Percentiles rank a stretch among this genome's conserved stretches.
Evolutionary conservation across 2,888 invertebrate species (phyloP).

Genomic region (Dysmachus trigonus): DNA sequence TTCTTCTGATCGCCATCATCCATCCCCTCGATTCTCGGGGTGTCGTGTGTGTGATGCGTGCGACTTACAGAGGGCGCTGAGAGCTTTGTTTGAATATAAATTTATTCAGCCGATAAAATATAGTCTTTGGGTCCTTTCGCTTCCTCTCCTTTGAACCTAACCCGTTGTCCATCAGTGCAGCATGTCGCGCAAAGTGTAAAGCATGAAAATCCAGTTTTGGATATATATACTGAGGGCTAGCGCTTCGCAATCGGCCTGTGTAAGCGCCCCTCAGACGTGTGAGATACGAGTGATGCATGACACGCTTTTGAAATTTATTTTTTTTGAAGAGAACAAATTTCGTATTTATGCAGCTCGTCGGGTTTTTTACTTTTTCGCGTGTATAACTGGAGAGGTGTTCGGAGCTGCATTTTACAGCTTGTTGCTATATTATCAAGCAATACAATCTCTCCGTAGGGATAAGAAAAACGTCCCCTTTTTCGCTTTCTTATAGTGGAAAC

Average conservation of each 20-base stretch:
- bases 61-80: conserved; percentile 4
- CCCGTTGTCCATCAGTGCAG: neutral
- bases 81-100: conserved; percentile 35
- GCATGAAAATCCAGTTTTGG: conserved; percentile 37
- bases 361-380: neutral
- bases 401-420: conserved; percentile 24
- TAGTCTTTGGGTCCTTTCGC: neutral
- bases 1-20: neutral
- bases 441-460: neutral
- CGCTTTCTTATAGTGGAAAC: neutral
- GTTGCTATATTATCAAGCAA: conserved; percentile 14
- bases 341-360: conserved; percentile 12
- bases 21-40: neutral
- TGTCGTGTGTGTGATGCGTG: neutral
- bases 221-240: conserved; percentile 29
- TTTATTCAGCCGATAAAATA: conserved; percentile 29
- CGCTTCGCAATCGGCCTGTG: neutral
- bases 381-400: neutral
- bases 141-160: neutral
- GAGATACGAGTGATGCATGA: conserved; percentile 34
- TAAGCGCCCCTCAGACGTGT: neutral
- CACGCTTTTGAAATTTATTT: conserved; percentile 35
- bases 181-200: conserved; percentile 1
- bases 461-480: neutral
- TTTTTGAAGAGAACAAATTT: neutral